Evolutionary conservation across 2,797 vertebrate genomes (phyloP), one percentile per base, ranked within the genome.

Genomic region (Sorex maritimensis): DNA sequence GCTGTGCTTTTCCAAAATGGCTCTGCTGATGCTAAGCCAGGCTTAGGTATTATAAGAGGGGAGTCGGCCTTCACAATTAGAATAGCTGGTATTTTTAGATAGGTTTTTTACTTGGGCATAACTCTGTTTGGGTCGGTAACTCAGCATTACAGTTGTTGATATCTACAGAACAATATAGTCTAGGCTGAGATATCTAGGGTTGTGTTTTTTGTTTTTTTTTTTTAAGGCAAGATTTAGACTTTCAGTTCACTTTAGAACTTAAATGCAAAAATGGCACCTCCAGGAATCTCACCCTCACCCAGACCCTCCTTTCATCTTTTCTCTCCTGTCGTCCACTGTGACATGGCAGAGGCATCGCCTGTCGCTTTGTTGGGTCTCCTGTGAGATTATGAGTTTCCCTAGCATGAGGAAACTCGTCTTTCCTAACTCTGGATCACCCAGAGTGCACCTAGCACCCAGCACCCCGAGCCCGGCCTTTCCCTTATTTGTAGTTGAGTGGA

Each of bases 221-320:
- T 44, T 44, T 44, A 52, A 44, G n/a, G 52, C 44, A 49, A 19
- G 49, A 26, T 12, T 6, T 41, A 8, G 1, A 12, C 28, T 46
- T 71, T 61, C 52, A 41, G 14, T 68, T 11, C 8, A 13, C 68
- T 55, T 38, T 19, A n/a, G 55, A 82, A 65, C 52, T 13, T 17
- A 55, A 12, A 55, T 55, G 52, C n/a, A 73, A 88, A 80, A 46
- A 23, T 1, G 77, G 69, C 34, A 49, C 0, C 3, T 46, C 55
- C 0, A 0, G 9, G 6, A 13, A 3, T 13, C 17, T 6, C 4
- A 3, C 19, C 28, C 3, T 6, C 13, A 15, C 65, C 28, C 19
- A 0, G 34, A 0, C 28, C 69, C 7, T 1, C 17, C 34, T 28
- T 10, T 10, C 30, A 17, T 17, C 5, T 71, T 55, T 26, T 0